These are phyloP conservation scores for Synanceia verrucosa DNA, from an alignment of 2,797 vertebrate species.

Conservation along the genomic window DNA sequence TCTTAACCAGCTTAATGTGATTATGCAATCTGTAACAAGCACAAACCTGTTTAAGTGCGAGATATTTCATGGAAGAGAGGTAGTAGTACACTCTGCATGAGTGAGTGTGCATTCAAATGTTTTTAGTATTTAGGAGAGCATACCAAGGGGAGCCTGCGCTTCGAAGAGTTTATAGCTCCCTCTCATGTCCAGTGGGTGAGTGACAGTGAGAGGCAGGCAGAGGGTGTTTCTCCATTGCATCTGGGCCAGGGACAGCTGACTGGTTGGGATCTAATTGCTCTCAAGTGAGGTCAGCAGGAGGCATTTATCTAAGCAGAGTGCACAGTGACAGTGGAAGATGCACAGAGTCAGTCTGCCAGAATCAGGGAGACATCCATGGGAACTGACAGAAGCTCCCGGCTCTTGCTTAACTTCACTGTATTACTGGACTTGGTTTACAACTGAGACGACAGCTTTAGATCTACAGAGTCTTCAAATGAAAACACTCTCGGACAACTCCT, in stretches of 20 bases:
- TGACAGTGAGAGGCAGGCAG: conserved; percentile 77
- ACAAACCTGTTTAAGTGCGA: conserved; percentile 9
- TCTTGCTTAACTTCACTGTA: conserved; percentile 84
- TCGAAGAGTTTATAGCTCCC: conserved; percentile 89
- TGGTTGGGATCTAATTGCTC: conserved; percentile 99
- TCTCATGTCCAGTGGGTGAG: conserved; percentile 89
- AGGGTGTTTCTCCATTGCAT: conserved; percentile 74
- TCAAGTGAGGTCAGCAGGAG: conserved; percentile 98
- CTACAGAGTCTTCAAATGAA: conserved; percentile 36
- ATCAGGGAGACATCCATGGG: conserved; percentile 88
- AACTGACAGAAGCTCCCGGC: conserved; percentile 88
- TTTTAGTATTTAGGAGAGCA: conserved; percentile 67
- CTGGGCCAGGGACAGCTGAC: conserved; percentile 91
- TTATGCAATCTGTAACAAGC: conserved; percentile 12
- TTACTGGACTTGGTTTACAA: conserved; percentile 63
- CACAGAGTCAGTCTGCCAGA: conserved; percentile 85
- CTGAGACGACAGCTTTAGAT: conserved; percentile 43
- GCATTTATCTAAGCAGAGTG: conserved; percentile 95
- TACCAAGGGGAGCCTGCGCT: conserved; percentile 61
- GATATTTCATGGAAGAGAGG: conserved; percentile 34
- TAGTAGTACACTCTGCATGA: conserved; percentile 31
- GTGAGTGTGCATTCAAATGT: conserved; percentile 58
- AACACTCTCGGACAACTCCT: conserved; percentile 82
- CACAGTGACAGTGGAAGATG: conserved; percentile 89
- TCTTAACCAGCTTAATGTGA: conserved; percentile 21